These are phyloP conservation scores for Agrochola lychnidis DNA, from an alignment of 2,888 invertebrate species.

Conservation along the genomic window DNA sequence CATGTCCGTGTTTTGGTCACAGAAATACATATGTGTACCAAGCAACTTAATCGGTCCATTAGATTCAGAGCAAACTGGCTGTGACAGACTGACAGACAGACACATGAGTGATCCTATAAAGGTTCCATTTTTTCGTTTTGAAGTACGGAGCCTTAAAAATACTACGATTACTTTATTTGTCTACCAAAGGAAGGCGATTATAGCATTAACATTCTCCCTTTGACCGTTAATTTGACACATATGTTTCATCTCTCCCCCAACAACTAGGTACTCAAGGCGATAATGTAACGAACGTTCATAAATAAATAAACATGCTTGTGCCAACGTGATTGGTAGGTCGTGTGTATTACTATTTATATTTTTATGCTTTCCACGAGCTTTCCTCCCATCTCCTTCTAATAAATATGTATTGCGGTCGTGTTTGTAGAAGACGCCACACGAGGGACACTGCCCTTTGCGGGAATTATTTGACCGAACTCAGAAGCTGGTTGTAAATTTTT, in stretches of 20 bases:
- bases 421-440: constrained; percentile 37
- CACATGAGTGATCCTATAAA: too few relatives aligned
- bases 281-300: constrained; percentile 15
- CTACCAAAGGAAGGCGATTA: neutral
- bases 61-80: too few relatives aligned
- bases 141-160: neutral
- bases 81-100: too few relatives aligned
- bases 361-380: constrained; percentile 42
- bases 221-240: constrained; percentile 1
- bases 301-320: constrained; percentile 41
- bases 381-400: constrained; percentile 39
- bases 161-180: neutral
- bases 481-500: constrained; percentile 19
- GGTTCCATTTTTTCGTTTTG: too few relatives aligned
- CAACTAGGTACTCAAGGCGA: constrained; percentile 5
- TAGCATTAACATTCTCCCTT: neutral
- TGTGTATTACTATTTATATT: constrained; percentile 51
- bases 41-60: too few relatives aligned
- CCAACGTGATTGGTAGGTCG: constrained; percentile 38
- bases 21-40: too few relatives aligned
- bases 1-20: too few relatives aligned
- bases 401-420: constrained; percentile 58
- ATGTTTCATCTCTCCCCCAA: constrained; percentile 1
- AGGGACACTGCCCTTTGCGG: constrained; percentile 46
- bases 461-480: constrained; percentile 39